phyloP scores from a whole-genome alignment of 1,140 invertebrate genomes.

The Xylocopa sonorina region DNA sequence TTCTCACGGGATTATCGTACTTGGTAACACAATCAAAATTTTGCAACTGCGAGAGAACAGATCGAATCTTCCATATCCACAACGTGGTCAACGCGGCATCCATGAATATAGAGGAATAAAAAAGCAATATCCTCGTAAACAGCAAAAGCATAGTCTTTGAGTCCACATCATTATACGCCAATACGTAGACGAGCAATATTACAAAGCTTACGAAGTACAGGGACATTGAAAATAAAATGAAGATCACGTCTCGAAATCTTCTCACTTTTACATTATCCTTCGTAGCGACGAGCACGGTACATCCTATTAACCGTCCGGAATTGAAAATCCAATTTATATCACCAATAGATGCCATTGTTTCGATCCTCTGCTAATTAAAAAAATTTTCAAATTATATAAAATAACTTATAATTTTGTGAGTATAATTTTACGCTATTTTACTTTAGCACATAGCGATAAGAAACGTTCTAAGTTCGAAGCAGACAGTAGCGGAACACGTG shows the following conservation, averaged over 20 bases:
- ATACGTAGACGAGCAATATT: background rate
- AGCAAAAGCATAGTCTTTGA: constrained; percentile 40
- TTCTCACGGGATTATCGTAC: constrained; percentile 26
- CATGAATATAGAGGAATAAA: constrained; percentile 51
- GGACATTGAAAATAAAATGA: constrained; percentile 32
- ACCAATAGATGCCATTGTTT: constrained; percentile 24
- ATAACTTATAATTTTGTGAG: background rate
- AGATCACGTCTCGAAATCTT: constrained; percentile 41
- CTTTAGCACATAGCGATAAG: background rate
- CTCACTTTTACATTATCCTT: constrained; percentile 48
- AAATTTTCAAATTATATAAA: no score
- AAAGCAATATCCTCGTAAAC: constrained; percentile 28
- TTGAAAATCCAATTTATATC: constrained; percentile 54
- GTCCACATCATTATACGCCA: constrained; percentile 14
- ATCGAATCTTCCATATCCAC: constrained; percentile 53
- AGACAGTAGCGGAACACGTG: background rate
- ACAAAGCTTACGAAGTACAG: constrained; percentile 21
- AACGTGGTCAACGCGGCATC: constrained; percentile 46
- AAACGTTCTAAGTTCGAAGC: background rate
- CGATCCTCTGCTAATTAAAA: no score
- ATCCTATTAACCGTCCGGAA: constrained; percentile 54
- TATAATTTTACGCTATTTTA: background rate
- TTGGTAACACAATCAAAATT: constrained; percentile 55
- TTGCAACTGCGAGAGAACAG: constrained; percentile 39
- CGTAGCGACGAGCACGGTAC: constrained; percentile 26